Percentiles rank a stretch among this genome's conserved stretches.
Evolutionary conservation across 30 jellyfish, hydroid and myxozoan genomes (phyloP).

Genomic region (Aurelia sp.): DNA sequence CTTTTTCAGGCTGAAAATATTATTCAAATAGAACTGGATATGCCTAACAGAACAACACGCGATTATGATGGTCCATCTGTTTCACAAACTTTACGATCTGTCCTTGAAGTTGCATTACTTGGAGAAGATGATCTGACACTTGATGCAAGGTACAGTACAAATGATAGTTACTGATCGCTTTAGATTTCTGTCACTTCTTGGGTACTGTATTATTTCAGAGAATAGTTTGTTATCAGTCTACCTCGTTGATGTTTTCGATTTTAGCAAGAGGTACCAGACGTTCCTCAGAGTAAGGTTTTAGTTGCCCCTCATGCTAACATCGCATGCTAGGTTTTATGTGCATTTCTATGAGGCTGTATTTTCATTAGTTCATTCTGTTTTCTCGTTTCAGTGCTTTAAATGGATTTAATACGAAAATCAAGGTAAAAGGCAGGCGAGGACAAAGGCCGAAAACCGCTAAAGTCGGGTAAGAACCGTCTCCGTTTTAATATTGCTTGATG

Average conservation of each 20-base stretch:
- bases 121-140: conserved; percentile 97
- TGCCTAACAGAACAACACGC: conserved; percentile 98
- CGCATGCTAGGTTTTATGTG: no score
- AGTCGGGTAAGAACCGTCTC: conserved; percentile 70
- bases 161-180: no score
- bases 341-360: no score
- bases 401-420: conserved; percentile 92
- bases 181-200: no score
- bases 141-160: conserved; percentile 83
- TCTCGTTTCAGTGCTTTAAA: conserved; percentile 80
- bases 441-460: conserved; percentile 97
- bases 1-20: conserved; percentile 85
- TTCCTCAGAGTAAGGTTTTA: no score
- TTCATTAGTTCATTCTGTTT: no score
- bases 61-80: conserved; percentile 98
- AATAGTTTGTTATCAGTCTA: no score
- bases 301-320: no score
- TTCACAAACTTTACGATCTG: conserved; percentile 96
- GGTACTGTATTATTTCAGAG: no score
- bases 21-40: conserved; percentile 90
- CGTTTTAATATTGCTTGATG: no score
- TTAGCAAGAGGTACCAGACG: no score
- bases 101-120: conserved; percentile 95
- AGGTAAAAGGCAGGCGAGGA: conserved; percentile 89
- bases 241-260: no score